Evolutionary conservation across 2,113 vertebrate genomes (phyloP).

Genomic region (Motacilla tschutschensis): DNA sequence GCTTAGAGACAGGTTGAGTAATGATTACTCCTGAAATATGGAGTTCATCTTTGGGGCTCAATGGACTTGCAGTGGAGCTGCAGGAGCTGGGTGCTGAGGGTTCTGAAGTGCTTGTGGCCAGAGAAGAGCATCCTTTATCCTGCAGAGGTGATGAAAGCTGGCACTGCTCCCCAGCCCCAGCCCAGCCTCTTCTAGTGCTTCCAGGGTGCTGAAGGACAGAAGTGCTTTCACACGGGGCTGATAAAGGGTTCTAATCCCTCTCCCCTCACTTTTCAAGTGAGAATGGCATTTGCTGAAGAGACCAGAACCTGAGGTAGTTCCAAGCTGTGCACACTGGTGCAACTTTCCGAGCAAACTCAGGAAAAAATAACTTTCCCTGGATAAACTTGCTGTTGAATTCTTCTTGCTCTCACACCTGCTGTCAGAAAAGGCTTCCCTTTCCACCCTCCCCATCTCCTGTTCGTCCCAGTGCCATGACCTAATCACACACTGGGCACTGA

Average conservation of each 20-base stretch:
- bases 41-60: neutral
- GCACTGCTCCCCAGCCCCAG: neutral
- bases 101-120: neutral
- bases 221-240: neutral
- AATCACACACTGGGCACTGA: neutral
- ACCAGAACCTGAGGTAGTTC: neutral
- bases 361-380: neutral
- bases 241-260: neutral
- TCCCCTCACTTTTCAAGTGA: neutral
- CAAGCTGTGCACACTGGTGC: neutral
- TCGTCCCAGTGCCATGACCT: neutral
- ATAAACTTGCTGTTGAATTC: neutral
- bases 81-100: neutral
- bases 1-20: conserved; percentile 25
- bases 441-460: neutral
- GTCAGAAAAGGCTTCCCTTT: neutral
- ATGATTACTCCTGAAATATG: conserved; percentile 17
- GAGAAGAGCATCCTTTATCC: neutral
- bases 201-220: conserved; percentile 11
- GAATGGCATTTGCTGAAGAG: neutral
- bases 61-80: neutral
- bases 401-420: neutral
- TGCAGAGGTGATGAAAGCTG: neutral
- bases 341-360: neutral
- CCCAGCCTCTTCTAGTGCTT: neutral